A percentile compares a stretch with the other conserved stretches of the same genome.
phyloP scores from a whole-genome alignment of 2,888 invertebrate genomes.

The Actias luna region DNA sequence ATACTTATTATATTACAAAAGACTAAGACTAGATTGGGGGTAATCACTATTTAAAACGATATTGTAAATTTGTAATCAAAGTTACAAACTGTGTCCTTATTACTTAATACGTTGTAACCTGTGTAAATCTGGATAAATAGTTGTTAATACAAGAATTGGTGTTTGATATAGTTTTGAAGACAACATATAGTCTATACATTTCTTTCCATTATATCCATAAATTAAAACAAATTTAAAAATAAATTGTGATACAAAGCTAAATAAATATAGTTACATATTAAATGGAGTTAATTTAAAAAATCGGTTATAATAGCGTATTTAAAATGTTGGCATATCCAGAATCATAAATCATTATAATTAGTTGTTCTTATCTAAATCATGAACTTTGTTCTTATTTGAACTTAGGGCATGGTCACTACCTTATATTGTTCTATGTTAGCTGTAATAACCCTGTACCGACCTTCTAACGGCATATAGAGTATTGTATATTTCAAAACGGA shows the following conservation, averaged over 20 bases:
- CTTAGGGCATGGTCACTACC: conserved; percentile 10
- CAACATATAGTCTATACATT: too few species aligned
- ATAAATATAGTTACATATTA: too few species aligned
- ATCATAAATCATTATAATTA: neutral
- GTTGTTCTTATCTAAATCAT: conserved; percentile 8
- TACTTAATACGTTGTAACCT: neutral
- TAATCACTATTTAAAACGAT: neutral
- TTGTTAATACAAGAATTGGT: too few species aligned
- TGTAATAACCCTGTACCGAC: neutral
- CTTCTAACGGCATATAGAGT: neutral
- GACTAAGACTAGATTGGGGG: neutral
- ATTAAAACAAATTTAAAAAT: too few species aligned
- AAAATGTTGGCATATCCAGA: neutral
- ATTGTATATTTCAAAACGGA: neutral
- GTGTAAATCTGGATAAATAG: neutral
- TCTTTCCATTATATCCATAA: too few species aligned
- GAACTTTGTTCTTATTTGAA: conserved; percentile 7
- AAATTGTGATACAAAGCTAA: neutral
- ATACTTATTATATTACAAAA: neutral
- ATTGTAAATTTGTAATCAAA: neutral
- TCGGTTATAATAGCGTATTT: too few species aligned
- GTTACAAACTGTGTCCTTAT: neutral
- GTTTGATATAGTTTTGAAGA: too few species aligned
- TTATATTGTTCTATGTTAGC: neutral
- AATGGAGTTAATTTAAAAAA: too few species aligned